phyloP scores from a whole-genome alignment of 1,140 invertebrate genomes.

The Cephus cinctus region DNA sequence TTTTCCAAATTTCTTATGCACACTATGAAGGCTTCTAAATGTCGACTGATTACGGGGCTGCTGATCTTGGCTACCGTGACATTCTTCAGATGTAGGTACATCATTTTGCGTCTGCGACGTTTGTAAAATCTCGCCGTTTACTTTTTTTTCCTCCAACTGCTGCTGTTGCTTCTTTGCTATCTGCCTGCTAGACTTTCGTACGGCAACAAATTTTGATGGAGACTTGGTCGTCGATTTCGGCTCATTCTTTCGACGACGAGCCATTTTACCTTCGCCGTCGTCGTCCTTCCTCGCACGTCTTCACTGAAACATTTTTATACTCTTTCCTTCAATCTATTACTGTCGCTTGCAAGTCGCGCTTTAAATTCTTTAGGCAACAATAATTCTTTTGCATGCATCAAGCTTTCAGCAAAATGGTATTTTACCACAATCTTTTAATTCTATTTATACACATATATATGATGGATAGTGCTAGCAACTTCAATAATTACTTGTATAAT shows the following conservation, averaged over 20 bases:
- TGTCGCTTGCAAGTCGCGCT: background rate
- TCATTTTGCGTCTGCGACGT: no score
- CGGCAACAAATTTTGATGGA: constrained; percentile 31
- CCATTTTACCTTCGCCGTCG: no score
- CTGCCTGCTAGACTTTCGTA: constrained; percentile 45
- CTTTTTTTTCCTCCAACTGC: constrained; percentile 36
- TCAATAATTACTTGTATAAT: no score
- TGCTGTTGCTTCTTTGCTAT: constrained; percentile 43
- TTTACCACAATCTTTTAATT: background rate
- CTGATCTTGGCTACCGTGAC: constrained; percentile 19
- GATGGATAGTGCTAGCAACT: no score
- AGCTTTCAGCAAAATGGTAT: background rate
- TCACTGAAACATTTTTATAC: constrained; percentile 24
- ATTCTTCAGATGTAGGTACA: constrained; percentile 26
- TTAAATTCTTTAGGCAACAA: background rate
- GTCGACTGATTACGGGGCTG: constrained; percentile 21
- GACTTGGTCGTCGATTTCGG: constrained; percentile 35
- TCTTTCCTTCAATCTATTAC: background rate
- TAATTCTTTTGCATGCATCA: background rate
- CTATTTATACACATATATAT: no score
- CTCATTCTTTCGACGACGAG: constrained; percentile 40
- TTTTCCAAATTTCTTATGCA: constrained; percentile 27
- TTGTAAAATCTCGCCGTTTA: constrained; percentile 33
- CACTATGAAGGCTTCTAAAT: constrained; percentile 24
- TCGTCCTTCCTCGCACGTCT: constrained; percentile 19